Base-by-base conservation (phyloP, 2,797 vertebrate genomes). In the Huso huso region DNA sequence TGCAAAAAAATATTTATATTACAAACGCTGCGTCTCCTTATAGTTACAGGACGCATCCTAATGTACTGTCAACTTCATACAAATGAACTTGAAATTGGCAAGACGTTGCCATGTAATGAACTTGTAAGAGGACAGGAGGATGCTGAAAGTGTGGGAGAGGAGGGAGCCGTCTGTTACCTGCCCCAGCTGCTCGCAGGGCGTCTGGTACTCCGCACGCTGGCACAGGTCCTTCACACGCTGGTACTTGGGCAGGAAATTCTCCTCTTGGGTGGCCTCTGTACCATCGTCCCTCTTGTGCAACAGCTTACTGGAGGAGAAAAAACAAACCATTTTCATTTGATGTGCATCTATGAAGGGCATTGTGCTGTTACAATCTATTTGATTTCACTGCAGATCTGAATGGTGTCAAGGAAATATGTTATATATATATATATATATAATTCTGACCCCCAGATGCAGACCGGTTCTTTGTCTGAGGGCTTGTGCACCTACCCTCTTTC, bases 201-300 rank as follows among this genome's bases (percentile, higher is more conserved):
- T 96, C 84, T 97, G 94, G 81, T 96, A 97, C 72, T 97, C 94
- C 0, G 90, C 88, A 63, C 90, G 87, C 87, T 96, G 95, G 77
- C 96, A 99, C 68, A 99, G 81, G 75, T 97, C 95, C 81, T 90
- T 94, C 69, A 97, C 94, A 1, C 94, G 90, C 80, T 96, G 93
- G 76, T 95, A 92, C 81, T 93, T 98, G 69, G 96, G 96, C 77
- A 99, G 86, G 74, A 94, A 94, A 76, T 99, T 99, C 86, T 95
- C 93, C 81, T 95, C 94, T 71, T 95, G 94, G 10, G 89, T 89
- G 37, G 93, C 87, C 74, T 92, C 88, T 77, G 94, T 96, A 63
- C 91, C 92, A 50, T 87, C 88, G 18, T 87, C 88, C 72, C 92
- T 89, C 80, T 94, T 97, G 83, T 97, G 96, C 1, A 93, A 86